Evolutionary conservation across 2,888 invertebrate species (phyloP), one percentile per base, ranked within the genome.

Genomic region (Drosophila trichaetosa): DNA sequence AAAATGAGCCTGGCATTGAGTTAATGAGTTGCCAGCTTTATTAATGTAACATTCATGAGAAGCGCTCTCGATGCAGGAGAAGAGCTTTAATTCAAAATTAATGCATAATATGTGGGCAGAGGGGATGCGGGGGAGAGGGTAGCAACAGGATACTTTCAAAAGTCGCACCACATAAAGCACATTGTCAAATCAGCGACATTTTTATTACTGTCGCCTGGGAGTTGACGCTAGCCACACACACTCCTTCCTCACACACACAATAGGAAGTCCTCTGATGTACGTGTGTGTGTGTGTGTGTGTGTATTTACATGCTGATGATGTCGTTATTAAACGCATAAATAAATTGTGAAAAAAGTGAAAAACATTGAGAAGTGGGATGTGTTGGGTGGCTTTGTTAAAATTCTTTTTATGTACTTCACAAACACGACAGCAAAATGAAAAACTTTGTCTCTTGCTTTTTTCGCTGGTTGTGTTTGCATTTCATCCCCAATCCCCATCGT

Each of bases 121-220:
- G 31, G 46, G n/a, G 38, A 13, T 10, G 0, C 24, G 24, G 27
- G 7, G 33, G 24, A 10, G 24, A 6, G 36, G 29, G 36, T 46
- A 64, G 53, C 53, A 51, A 64, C 53, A 51, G 59, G 66, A 54
- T 18, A 53, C 59, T 64, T 58, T 48, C 21, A 33, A 51, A 71
- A 79, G 69, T 76, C 63, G 65, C 69, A 53, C 67, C 75, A 73
- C 74, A 89, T 84, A 84, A 87, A 89, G 74, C 70, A 87, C 83
- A 85, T 87, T 87, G 87, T 87, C 87, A 87, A 87, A 89, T 87
- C 89, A 87, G 87, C 85, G 87, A 89, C 87, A 87, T 87, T 89
- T 87, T 87, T 89, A 87, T 87, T 87, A 79, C 88, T 61, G 69
- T 56, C 73, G 72, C 72, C 53, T 40, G 69, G 62, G 63, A 66